A percentile compares a stretch with the other conserved stretches of the same genome.
These are phyloP conservation scores for Tauraco hartlaubi DNA, from an alignment of 2,797 vertebrate species.

Conservation along the genomic window DNA sequence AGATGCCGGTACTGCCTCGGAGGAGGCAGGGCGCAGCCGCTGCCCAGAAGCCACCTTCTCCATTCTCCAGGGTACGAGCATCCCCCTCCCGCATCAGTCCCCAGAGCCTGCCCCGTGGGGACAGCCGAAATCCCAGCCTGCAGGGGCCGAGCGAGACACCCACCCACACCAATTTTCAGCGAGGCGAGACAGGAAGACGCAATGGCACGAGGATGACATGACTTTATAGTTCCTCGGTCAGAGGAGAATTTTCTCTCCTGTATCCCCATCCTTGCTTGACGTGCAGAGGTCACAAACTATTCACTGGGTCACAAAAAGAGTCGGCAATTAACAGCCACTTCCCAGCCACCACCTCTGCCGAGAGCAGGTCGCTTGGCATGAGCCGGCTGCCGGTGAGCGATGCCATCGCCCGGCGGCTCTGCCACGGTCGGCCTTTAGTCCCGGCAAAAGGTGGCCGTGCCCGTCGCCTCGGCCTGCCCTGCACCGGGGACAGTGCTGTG, in stretches of 20 bases:
- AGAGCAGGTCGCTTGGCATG: neutral
- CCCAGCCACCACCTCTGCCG: neutral
- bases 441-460: rapidly evolving
- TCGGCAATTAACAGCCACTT: neutral
- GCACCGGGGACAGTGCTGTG: rapidly evolving
- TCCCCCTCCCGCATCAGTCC: neutral
- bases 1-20: neutral
- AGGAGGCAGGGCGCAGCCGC: neutral
- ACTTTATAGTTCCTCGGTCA: neutral
- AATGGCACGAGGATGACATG: rapidly evolving
- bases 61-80: neutral
- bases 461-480: neutral
- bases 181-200: neutral
- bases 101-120: rapidly evolving
- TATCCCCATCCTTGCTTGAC: rapidly evolving
- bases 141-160: neutral
- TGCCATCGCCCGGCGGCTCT: rapidly evolving
- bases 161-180: rapidly evolving
- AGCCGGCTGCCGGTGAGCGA: rapidly evolving
- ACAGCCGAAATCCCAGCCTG: neutral
- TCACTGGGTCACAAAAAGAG: neutral
- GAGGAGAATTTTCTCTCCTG: neutral
- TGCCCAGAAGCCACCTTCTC: neutral
- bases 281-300: neutral
- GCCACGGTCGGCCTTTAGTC: neutral